phyloP scores from a whole-genome alignment of 2,113 vertebrate genomes.

The Erythrocebus patas region DNA sequence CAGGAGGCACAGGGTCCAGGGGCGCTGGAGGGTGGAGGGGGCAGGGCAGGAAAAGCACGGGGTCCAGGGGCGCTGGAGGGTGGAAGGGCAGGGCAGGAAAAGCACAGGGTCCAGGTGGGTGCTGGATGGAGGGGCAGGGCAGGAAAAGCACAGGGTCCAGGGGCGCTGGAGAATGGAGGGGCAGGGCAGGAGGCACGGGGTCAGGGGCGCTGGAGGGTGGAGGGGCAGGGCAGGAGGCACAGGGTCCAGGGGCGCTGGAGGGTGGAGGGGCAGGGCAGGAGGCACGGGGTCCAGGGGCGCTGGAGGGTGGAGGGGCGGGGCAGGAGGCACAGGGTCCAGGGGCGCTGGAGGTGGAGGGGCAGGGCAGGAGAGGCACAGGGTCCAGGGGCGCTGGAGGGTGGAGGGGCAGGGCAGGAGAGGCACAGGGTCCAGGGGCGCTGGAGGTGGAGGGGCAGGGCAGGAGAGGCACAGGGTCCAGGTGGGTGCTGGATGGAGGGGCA shows the following conservation, averaged over 20 bases:
- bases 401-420: background rate
- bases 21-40: background rate
- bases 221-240: background rate
- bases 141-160: background rate
- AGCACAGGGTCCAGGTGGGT: no score
- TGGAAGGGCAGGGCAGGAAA: background rate
- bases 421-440: background rate
- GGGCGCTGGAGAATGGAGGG: background rate
- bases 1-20: no score
- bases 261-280: background rate
- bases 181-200: background rate
- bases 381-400: background rate
- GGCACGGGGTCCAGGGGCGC: background rate
- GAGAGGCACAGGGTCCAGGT: no score
- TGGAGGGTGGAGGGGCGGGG: background rate
- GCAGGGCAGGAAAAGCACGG: no score
- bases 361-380: background rate
- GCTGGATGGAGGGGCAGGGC: background rate
- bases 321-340: background rate
- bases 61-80: background rate
- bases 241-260: background rate
- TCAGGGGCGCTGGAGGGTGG: background rate
- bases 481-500: background rate
- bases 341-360: background rate
- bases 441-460: background rate